These are phyloP conservation scores for Cryptoprocta ferox DNA, from an alignment of 2,797 vertebrate species.

Conservation along the genomic window DNA sequence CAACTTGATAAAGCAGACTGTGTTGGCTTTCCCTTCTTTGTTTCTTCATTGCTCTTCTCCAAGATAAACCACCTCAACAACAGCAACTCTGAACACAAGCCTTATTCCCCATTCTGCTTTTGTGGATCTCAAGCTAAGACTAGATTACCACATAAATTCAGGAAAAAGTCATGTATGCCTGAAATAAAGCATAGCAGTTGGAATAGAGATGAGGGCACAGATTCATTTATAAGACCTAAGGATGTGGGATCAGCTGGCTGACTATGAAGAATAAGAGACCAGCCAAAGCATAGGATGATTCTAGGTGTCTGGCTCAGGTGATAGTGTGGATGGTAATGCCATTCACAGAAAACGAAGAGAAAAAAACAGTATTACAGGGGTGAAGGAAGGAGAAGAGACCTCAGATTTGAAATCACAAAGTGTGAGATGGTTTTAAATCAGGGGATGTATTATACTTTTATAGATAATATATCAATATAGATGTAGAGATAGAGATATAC, in stretches of 20 bases:
- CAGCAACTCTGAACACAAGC: neutral
- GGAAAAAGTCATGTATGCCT: neutral
- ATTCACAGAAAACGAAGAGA: neutral
- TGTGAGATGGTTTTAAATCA: neutral
- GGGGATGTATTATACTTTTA: neutral
- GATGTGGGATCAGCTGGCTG: neutral
- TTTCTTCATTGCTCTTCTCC: neutral
- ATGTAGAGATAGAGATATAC: neutral
- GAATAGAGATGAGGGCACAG: neutral
- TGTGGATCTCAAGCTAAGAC: neutral
- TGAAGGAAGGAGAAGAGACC: neutral
- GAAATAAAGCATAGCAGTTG: neutral
- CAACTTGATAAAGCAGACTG: neutral
- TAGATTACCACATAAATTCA: neutral
- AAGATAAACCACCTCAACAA: neutral
- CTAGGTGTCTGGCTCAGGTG: neutral
- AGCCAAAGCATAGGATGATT: neutral
- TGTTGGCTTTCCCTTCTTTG: neutral
- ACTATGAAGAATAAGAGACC: neutral
- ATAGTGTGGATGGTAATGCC: neutral
- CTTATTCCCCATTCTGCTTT: neutral
- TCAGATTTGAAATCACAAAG: neutral
- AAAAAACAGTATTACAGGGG: neutral
- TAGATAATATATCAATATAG: neutral
- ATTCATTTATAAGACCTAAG: neutral